These are phyloP conservation scores for Mergus octosetaceus DNA, from an alignment of 2,797 vertebrate genomes.

Conservation along the genomic window DNA sequence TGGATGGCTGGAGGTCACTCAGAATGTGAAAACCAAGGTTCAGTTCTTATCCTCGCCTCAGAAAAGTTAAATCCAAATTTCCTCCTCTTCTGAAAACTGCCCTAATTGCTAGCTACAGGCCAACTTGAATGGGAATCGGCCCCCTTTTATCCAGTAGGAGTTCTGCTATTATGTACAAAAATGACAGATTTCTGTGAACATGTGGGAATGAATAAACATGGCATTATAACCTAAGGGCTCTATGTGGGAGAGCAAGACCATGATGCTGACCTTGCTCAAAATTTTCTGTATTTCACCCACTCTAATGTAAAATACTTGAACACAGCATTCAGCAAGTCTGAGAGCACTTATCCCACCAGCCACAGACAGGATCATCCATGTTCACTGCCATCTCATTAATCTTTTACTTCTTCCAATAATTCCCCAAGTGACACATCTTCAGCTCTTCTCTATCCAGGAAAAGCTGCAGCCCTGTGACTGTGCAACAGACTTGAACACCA, in stretches of 20 bases:
- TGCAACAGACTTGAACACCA: neutral
- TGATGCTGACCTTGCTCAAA: neutral
- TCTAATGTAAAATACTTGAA: neutral
- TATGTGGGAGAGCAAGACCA: neutral
- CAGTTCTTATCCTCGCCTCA: neutral
- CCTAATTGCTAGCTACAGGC: neutral
- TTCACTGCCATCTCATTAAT: neutral
- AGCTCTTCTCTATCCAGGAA: neutral
- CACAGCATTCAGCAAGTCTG: neutral
- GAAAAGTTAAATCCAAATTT: neutral
- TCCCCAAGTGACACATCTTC: neutral
- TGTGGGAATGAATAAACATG: slow-evolving; percentile 32
- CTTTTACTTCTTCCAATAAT: neutral
- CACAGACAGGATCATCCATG: neutral
- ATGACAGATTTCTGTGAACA: slow-evolving; percentile 20
- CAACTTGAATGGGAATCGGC: neutral
- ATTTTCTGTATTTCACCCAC: neutral
- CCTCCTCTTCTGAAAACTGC: neutral
- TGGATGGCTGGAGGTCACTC: neutral
- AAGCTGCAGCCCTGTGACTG: neutral
- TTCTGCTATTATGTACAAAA: slow-evolving; percentile 27
- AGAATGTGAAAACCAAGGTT: neutral
- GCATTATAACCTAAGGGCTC: slow-evolving; percentile 43
- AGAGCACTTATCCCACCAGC: neutral
- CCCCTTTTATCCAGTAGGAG: slow-evolving; percentile 16